phyloP scores from a whole-genome alignment of 1,140 invertebrate genomes.

The Microplitis mediator region DNA sequence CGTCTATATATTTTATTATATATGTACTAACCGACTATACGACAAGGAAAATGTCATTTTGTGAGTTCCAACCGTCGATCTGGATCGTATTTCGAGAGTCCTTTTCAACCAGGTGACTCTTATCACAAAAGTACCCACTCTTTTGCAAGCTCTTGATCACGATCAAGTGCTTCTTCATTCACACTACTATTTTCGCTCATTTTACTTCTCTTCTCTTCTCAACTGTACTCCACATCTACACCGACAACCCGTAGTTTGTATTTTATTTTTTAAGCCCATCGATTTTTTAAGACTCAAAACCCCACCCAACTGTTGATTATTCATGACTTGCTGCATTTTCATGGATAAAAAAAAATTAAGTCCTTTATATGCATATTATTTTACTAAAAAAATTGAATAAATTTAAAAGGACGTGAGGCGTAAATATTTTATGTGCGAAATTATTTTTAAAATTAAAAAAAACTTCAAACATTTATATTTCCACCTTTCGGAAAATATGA shows the following conservation, averaged over 20 bases:
- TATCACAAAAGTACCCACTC: slow-evolving; percentile 11
- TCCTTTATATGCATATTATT: neutral
- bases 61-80: slow-evolving; percentile 1
- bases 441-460: no score
- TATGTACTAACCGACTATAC: neutral
- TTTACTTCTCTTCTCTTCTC: neutral
- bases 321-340: neutral
- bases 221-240: neutral
- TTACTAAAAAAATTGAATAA: neutral
- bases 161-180: slow-evolving; percentile 4
- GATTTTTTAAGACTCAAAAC: neutral
- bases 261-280: neutral
- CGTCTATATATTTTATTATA: neutral
- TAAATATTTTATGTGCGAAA: no score
- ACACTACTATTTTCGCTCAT: neutral
- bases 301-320: slow-evolving; percentile 1
- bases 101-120: neutral
- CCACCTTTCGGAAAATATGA: neutral
- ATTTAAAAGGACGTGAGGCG: no score
- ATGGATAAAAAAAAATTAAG: neutral
- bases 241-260: neutral
- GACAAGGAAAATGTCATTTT: slow-evolving; percentile 8
- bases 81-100: slow-evolving; percentile 3
- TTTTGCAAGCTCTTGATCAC: slow-evolving; percentile 18
- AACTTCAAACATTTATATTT: no score